Evolutionary conservation across 2,888 invertebrate species (phyloP).

Genomic region (Polydrusus tereticollis): DNA sequence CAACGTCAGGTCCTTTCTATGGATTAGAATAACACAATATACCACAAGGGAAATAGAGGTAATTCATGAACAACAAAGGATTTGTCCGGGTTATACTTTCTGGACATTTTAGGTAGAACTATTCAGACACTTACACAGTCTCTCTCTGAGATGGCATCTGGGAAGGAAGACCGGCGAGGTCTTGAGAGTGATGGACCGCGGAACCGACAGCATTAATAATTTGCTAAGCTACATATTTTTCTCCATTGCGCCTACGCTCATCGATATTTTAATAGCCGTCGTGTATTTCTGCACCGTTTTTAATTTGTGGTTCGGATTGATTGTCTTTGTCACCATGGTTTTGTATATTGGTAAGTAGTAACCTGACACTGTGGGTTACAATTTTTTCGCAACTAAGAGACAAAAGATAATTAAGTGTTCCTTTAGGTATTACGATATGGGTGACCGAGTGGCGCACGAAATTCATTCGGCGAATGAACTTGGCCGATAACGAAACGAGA

Average conservation of each 20-base stretch:
- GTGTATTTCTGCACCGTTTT: constrained; percentile 89
- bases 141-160: constrained; percentile 96
- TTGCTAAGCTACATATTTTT: constrained; percentile 93
- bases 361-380: too few species aligned
- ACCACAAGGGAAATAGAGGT: constrained; percentile 93
- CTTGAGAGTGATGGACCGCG: constrained; percentile 95
- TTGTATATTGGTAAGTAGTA: constrained; percentile 87
- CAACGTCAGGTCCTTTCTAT: constrained; percentile 90
- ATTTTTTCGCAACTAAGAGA: too few species aligned
- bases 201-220: constrained; percentile 96
- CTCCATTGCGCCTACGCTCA: constrained; percentile 92
- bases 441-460: constrained; percentile 99
- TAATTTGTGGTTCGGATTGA: constrained; percentile 94
- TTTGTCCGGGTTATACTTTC: too few species aligned
- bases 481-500: constrained; percentile 92
- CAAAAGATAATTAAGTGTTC: neutral
- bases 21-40: constrained; percentile 97
- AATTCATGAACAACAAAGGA: constrained; percentile 42
- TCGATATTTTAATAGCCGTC: constrained; percentile 93
- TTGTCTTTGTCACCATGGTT: constrained; percentile 94
- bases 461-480: constrained; percentile 93
- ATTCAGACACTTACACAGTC: constrained; percentile 88
- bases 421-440: constrained; percentile 83
- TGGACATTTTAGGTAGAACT: constrained; percentile 82
- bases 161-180: constrained; percentile 97